Evolutionary conservation across 1,140 invertebrate species (phyloP).

Genomic region (Trichogramma pretiosum): DNA sequence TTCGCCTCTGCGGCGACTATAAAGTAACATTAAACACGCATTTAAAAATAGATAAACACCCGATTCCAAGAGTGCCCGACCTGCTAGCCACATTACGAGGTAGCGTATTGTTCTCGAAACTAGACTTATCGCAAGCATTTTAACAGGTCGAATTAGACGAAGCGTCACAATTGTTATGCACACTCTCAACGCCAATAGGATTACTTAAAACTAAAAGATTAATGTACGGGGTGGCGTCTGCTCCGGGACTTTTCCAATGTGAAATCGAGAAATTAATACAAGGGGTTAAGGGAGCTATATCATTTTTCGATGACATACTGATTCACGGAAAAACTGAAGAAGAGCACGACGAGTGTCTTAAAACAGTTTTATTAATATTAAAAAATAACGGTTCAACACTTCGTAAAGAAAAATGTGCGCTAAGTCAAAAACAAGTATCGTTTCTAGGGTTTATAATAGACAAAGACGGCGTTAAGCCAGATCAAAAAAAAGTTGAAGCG

Average conservation of each 20-base stretch:
- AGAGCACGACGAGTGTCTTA: not conserved
- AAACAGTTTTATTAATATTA: not conserved
- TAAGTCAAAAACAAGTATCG: not conserved
- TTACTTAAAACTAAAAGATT: constrained; percentile 2
- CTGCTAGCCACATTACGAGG: constrained; percentile 23
- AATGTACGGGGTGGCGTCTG: not conserved
- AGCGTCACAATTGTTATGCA: constrained; percentile 25
- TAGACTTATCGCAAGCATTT: constrained; percentile 36
- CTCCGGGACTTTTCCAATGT: constrained; percentile 2
- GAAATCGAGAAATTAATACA: constrained; percentile 6
- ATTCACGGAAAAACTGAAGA: not conserved
- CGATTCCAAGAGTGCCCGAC: constrained; percentile 32
- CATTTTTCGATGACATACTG: constrained; percentile 9
- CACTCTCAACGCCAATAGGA: constrained; percentile 34
- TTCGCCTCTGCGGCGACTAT: constrained; percentile 46
- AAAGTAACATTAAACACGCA: constrained; percentile 37
- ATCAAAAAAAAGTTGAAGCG: constrained; percentile 3
- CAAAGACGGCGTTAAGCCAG: not conserved
- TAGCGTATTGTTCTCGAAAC: constrained; percentile 29
- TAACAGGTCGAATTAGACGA: constrained; percentile 33
- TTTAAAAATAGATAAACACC: constrained; percentile 32
- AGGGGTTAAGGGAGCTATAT: not conserved
- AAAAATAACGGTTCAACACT: not conserved
- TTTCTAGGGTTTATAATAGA: constrained; percentile 4
- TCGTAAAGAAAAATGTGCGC: not conserved